Percentiles rank a stretch among this genome's conserved stretches.
These are phyloP conservation scores for Campoplex capitator DNA, from an alignment of 2,888 invertebrate species.

Conservation along the genomic window DNA sequence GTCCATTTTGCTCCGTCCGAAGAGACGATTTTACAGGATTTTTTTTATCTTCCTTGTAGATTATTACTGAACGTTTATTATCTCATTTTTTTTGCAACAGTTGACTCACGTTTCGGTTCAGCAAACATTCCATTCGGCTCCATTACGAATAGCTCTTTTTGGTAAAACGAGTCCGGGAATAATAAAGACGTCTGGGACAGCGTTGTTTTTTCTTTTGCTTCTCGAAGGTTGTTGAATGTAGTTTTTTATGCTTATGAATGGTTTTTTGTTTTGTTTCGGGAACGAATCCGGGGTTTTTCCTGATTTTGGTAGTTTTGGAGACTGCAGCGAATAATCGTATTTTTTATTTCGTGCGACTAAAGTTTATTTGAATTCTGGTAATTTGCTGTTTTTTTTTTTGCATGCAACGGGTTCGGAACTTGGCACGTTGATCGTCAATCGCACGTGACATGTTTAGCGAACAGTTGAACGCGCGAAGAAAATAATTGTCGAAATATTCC, in stretches of 20 bases:
- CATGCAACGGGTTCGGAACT: not conserved
- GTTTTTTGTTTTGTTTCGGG: not conserved
- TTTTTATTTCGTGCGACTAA: not conserved
- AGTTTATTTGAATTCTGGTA: not conserved
- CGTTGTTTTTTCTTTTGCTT: conserved; percentile 17
- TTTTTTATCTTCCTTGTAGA: conserved; percentile 2
- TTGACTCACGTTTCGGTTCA: not conserved
- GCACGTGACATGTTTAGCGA: not conserved
- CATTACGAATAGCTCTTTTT: conserved; percentile 17
- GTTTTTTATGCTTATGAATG: not conserved
- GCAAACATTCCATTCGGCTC: conserved; percentile 20
- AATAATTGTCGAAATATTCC: too few relatives aligned
- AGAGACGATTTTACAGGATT: conserved; percentile 11
- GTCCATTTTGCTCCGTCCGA: conserved; percentile 34
- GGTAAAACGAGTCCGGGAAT: conserved; percentile 24
- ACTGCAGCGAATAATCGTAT: not conserved
- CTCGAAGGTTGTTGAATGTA: not conserved
- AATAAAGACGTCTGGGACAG: conserved; percentile 26
- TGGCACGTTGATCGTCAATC: not conserved
- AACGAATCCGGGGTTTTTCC: not conserved
- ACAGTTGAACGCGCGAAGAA: not conserved
- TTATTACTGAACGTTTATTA: conserved; percentile 1
- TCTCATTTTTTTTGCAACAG: conserved; percentile 10
- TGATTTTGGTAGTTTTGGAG: not conserved
- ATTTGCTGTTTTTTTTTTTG: not conserved